phyloP scores from a whole-genome alignment of 2,888 invertebrate species.

The Chironomus riparius region DNA sequence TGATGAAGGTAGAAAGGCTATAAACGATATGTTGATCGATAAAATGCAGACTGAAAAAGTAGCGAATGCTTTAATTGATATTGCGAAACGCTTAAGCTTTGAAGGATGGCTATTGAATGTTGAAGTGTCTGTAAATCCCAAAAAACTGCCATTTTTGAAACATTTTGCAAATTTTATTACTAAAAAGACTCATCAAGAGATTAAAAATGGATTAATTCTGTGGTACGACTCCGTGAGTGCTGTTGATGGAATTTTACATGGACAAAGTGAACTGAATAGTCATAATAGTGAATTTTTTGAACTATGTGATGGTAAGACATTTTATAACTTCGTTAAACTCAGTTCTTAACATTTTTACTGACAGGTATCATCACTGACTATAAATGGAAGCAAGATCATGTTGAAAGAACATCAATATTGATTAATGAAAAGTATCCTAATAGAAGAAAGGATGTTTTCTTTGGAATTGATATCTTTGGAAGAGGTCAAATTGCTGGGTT shows the following conservation, averaged over 20 bases:
- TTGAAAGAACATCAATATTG: conserved; percentile 47
- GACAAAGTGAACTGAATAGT: conserved; percentile 90
- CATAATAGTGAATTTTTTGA: conserved; percentile 68
- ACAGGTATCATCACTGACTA: conserved; percentile 93
- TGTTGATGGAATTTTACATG: conserved; percentile 60
- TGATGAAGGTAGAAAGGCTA: conserved; percentile 48
- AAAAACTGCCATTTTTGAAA: conserved; percentile 31
- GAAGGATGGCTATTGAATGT: conserved; percentile 98
- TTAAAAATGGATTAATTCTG: conserved; percentile 59
- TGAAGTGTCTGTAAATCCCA: conserved; percentile 62
- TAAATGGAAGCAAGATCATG: conserved; percentile 63
- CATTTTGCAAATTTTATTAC: conserved; percentile 54
- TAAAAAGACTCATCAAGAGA: conserved; percentile 47
- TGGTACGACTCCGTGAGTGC: conserved; percentile 95
- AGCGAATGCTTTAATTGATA: conserved; percentile 57
- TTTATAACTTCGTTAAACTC: too few relatives aligned
- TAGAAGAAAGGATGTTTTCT: conserved; percentile 65
- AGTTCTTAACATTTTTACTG: neutral
- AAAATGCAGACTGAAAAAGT: conserved; percentile 49
- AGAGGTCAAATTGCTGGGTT: conserved; percentile 83
- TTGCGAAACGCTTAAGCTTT: conserved; percentile 68
- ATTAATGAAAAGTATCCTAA: conserved; percentile 40
- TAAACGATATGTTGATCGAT: conserved; percentile 56
- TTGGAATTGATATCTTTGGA: conserved; percentile 93
- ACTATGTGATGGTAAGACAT: conserved; percentile 51